Conservation (phyloP, 2,888 invertebrate genomes). For the Syrista parreyssii region DNA sequence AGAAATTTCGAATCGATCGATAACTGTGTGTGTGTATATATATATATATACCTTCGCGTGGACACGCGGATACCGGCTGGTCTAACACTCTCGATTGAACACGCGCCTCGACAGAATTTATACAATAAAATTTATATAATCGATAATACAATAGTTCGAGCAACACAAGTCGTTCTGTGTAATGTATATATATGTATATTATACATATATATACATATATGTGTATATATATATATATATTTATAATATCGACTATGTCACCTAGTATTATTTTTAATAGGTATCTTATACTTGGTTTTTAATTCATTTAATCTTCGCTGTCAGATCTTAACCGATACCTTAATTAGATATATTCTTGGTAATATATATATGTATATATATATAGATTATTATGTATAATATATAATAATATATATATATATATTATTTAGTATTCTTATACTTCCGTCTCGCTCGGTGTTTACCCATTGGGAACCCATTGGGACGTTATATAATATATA, state of each 20-base stretch:
- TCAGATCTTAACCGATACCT: constrained; percentile 54
- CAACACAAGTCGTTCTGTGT: constrained; percentile 53
- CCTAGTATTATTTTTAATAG: constrained; percentile 19
- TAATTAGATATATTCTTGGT: constrained; percentile 42
- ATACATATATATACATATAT: constrained; percentile 29
- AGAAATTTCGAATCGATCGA: background rate
- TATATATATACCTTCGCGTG: background rate
- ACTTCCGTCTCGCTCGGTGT: background rate
- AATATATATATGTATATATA: constrained; percentile 15
- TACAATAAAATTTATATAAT: constrained; percentile 60
- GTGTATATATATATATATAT: constrained; percentile 38
- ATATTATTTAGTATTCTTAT: constrained; percentile 8
- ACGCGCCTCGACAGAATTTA: constrained; percentile 56
- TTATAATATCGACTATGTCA: constrained; percentile 20
- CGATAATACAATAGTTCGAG: constrained; percentile 58
- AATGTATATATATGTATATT: constrained; percentile 29
- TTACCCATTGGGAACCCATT: background rate
- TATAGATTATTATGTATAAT: too few relatives aligned
- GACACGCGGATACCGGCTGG: background rate
- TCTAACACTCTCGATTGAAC: constrained; percentile 48
- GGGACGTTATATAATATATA: background rate
- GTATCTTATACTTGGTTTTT: constrained; percentile 1
- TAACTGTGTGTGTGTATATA: background rate
- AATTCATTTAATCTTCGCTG: constrained; percentile 38
- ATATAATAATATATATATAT: constrained; percentile 15